A percentile compares a stretch with the other conserved stretches of the same genome.
These are phyloP conservation scores for Brachirus orientalis DNA, from an alignment of 2,113 vertebrate species.

Conservation along the genomic window DNA sequence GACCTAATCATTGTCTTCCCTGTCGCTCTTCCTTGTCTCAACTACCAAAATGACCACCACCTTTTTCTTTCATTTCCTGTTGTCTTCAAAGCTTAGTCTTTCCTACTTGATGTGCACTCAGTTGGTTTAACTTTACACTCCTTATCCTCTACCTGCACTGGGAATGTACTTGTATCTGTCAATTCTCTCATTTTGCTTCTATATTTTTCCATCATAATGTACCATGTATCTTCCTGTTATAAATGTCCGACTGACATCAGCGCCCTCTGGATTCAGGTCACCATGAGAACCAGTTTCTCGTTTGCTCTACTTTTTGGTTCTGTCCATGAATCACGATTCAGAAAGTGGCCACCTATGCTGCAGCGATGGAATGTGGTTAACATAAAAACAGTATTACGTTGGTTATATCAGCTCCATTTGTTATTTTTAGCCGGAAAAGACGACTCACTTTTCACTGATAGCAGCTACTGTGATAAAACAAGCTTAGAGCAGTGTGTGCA, in stretches of 20 bases:
- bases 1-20: too few species aligned
- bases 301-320: constrained; percentile 19
- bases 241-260: background rate
- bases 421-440: constrained; percentile 60
- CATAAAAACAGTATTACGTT: constrained; percentile 53
- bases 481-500: constrained; percentile 6
- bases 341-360: constrained; percentile 55
- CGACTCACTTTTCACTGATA: constrained; percentile 46
- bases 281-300: constrained; percentile 8
- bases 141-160: too few species aligned
- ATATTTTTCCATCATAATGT: background rate
- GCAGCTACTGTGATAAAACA: constrained; percentile 45
- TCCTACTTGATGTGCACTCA: too few species aligned
- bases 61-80: too few species aligned
- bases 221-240: background rate
- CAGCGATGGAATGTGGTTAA: constrained; percentile 55
- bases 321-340: background rate
- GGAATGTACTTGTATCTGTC: too few species aligned
- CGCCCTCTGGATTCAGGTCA: background rate
- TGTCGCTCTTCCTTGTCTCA: too few species aligned
- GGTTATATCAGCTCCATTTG: constrained; percentile 54
- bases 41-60: too few species aligned
- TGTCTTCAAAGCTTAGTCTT: too few species aligned
- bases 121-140: too few species aligned
- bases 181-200: too few species aligned